Base-by-base conservation (phyloP, 2,113 vertebrate genomes). In the Heterotis niloticus region DNA sequence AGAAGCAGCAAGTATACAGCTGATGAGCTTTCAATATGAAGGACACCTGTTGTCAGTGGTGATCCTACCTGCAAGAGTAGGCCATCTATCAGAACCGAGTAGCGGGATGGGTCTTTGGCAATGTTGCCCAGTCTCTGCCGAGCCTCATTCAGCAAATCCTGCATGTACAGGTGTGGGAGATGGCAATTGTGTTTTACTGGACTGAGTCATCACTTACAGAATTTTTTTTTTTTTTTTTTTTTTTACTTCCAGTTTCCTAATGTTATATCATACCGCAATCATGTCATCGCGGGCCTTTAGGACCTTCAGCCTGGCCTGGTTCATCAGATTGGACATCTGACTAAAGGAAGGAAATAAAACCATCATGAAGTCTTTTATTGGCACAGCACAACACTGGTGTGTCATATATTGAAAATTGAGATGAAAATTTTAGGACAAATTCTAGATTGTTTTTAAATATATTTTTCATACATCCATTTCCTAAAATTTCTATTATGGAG, bases 291-390 rank as follows among this genome's bases (percentile, higher is more conserved):
- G 95, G 14, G 97, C 96, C 90, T 96, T 96, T 77, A 99, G 94
- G 12, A 99, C 97, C 90, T 97, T 98, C 84, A 98, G 92, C 51
- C 97, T 93, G 78, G 97, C 97, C 89, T 99, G 97, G 89, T 99
- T 99, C 97, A 98, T 96, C 90, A 99, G 88, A 89, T 98, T 99
- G 54, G 97, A 99, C 98, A 99, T 99, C 82, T 98, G 95, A 88
- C 98, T 99, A 88, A 52, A 78, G 76, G 83, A 24, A 76, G 18
- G 10, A 26, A 14, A n/a, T 11, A 62, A 52, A 64, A 20, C 67
- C 5, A 18, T 80, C 88, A 54, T 24, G 20, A 5, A 44, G 12
- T 11, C 51, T n/a, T 54, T 20, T 14, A 28, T 20, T 51, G 20
- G 10, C 4, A 77, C 5, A n/a, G 13, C 44, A 72, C 5, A 0